A percentile compares a stretch with the other conserved stretches of the same genome.
Evolutionary conservation across 2,888 invertebrate species (phyloP).

Genomic region (Chironomus riparius): DNA sequence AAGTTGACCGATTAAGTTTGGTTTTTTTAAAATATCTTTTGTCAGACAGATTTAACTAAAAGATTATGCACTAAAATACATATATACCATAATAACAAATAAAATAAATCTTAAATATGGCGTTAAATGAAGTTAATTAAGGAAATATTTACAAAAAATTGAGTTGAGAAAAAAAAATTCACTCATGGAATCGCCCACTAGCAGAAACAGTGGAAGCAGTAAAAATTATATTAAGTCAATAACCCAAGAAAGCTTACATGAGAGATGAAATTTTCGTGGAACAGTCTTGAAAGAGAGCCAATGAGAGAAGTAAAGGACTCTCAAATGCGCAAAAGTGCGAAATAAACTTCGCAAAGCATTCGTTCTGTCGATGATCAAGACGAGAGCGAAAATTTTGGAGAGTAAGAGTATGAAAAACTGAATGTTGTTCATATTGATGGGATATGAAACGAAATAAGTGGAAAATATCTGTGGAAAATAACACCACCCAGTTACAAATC

Average conservation of each 20-base stretch:
- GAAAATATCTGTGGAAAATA: neutral
- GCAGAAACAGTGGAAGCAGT: neutral
- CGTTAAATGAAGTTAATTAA: too few species aligned
- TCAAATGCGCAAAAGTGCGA: neutral
- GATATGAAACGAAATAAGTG: neutral
- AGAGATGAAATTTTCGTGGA: neutral
- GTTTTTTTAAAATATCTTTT: too few species aligned
- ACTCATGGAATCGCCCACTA: too few species aligned
- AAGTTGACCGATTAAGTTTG: too few species aligned
- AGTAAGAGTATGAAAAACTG: neutral
- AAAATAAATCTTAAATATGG: too few species aligned
- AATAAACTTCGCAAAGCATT: slow-evolving; percentile 1
- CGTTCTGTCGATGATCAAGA: neutral
- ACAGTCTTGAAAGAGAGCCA: neutral
- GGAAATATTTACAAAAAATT: too few species aligned
- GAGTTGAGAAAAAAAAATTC: too few species aligned
- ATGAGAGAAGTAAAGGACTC: neutral
- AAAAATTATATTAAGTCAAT: neutral
- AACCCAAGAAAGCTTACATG: neutral
- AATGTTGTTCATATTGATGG: neutral
- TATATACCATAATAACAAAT: too few species aligned
- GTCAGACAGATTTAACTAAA: too few species aligned
- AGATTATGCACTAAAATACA: too few species aligned
- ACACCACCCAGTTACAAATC: slow-evolving; percentile 5
- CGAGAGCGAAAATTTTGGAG: neutral